These are phyloP conservation scores for Delia radicum DNA, from an alignment of 1,140 invertebrate genomes.

Conservation along the genomic window DNA sequence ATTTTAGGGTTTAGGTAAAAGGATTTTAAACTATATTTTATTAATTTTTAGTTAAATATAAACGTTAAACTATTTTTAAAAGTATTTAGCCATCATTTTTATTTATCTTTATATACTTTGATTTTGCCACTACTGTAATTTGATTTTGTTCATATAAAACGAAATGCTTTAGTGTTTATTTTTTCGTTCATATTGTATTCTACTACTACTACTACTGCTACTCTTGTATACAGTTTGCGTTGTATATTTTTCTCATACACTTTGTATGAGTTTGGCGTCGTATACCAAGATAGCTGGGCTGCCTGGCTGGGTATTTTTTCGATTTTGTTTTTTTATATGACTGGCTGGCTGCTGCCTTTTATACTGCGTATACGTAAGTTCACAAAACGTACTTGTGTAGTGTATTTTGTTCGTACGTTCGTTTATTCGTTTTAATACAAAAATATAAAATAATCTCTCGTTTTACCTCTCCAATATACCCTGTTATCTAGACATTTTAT, in stretches of 20 bases:
- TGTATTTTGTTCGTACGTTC: constrained; percentile 16
- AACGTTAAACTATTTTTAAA: too few species aligned
- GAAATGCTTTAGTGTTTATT: not conserved
- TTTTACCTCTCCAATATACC: not conserved
- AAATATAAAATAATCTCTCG: not conserved
- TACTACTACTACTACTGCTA: not conserved
- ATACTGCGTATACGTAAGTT: not conserved
- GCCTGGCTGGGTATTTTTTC: too few species aligned
- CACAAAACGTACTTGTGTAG: not conserved
- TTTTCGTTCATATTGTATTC: not conserved
- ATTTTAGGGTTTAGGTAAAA: not conserved
- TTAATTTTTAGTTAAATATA: too few species aligned
- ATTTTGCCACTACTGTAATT: not conserved
- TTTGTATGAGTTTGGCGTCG: constrained; percentile 22
- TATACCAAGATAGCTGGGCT: not conserved
- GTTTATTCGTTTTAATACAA: not conserved
- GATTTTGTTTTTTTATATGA: too few species aligned
- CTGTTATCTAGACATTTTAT: not conserved
- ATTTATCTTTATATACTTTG: too few species aligned
- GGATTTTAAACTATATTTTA: not conserved
- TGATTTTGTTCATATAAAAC: not conserved
- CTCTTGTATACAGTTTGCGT: not conserved
- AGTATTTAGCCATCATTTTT: too few species aligned
- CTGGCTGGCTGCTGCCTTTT: constrained; percentile 24
- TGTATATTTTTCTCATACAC: not conserved